Evolutionary conservation across 2,888 invertebrate species (phyloP).

Genomic region (Lymantria monacha): DNA sequence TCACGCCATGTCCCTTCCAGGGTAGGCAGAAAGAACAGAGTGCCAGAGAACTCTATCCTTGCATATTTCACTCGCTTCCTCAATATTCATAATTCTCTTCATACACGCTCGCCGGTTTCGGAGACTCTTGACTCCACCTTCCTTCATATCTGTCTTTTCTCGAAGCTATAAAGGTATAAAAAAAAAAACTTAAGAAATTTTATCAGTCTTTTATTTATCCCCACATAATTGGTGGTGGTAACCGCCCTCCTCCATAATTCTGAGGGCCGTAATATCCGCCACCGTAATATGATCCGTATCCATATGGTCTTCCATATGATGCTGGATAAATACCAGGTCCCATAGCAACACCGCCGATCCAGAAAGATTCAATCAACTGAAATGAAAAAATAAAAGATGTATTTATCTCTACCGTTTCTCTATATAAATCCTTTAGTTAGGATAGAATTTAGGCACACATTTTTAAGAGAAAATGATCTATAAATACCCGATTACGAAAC

Average conservation of each 20-base stretch:
- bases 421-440: too few relatives aligned
- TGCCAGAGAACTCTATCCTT: too few relatives aligned
- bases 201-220: slow-evolving; percentile 1
- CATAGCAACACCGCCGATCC: not conserved
- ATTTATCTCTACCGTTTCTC: not conserved
- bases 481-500: too few relatives aligned
- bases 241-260: not conserved
- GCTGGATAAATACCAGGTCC: not conserved
- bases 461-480: too few relatives aligned
- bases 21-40: too few relatives aligned
- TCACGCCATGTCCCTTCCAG: too few relatives aligned
- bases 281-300: not conserved
- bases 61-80: too few relatives aligned
- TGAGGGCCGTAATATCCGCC: not conserved
- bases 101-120: too few relatives aligned
- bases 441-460: too few relatives aligned
- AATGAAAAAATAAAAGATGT: not conserved
- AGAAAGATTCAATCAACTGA: not conserved
- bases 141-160: too few relatives aligned
- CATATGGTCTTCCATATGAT: not conserved
- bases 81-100: too few relatives aligned
- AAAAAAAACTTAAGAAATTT: not conserved
- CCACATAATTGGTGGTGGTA: slow-evolving; percentile 4
- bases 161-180: not conserved
- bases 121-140: too few relatives aligned